Evolutionary conservation across 1,140 invertebrate genomes (phyloP).

Genomic region (Drosophila gunungcola): DNA sequence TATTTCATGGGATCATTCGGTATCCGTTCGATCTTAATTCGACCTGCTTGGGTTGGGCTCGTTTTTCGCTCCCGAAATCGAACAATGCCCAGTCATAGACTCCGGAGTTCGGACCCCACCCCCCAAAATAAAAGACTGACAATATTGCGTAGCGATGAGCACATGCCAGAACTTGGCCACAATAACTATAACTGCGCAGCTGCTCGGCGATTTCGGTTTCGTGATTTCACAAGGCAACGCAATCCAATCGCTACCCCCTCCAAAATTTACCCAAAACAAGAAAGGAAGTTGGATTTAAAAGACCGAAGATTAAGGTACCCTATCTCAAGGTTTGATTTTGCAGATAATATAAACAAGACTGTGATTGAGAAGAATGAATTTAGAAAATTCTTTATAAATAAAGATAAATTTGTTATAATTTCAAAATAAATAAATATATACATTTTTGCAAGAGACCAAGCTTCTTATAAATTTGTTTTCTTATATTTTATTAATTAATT

Average conservation of each 20-base stretch:
- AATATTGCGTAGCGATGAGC: slow-evolving; percentile 58
- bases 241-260: slow-evolving; percentile 34
- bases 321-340: neutral
- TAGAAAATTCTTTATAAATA: too few relatives aligned
- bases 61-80: neutral
- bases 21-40: slow-evolving; percentile 15
- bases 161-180: slow-evolving; percentile 63
- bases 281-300: neutral
- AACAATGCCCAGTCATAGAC: slow-evolving; percentile 30
- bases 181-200: slow-evolving; percentile 60
- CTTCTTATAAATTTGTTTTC: too few relatives aligned
- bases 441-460: too few relatives aligned
- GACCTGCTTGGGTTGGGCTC: slow-evolving; percentile 11
- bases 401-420: too few relatives aligned
- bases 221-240: slow-evolving; percentile 49
- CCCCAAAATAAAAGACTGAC: slow-evolving; percentile 10
- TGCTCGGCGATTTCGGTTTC: slow-evolving; percentile 42
- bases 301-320: slow-evolving; percentile 3
- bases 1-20: slow-evolving; percentile 5
- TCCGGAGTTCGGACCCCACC: neutral
- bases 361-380: too few relatives aligned
- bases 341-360: neutral
- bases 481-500: too few relatives aligned
- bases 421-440: too few relatives aligned
- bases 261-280: neutral